Base-by-base conservation (phyloP, 2,797 vertebrate species). In the Allobates femoralis region DNA sequence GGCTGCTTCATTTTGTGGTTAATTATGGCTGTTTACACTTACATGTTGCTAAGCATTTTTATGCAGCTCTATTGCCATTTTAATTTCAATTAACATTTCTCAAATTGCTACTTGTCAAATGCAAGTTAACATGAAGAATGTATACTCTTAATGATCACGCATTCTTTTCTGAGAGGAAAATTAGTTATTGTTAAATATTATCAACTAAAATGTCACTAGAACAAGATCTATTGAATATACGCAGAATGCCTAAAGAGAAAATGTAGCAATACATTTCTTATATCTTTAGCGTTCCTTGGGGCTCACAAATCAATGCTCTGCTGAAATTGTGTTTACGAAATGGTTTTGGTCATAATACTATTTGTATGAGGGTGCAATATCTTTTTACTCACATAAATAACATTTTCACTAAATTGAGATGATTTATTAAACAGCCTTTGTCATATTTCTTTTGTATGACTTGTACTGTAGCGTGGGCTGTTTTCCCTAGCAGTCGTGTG, bases 81-180 rank as follows among this genome's bases (percentile, higher is more conserved):
- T 67, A 67, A 69, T 53, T 76, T 55, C 74, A 84, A 84, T 78
- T 78, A 78, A 85, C 60, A 85, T 85, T 78, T 85, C 75, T 78
- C 74, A 78, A 78, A 78, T 79, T 78, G 41, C 12, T 67, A 85
- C 62, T 15, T 78, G 60, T 55, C 50, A 69, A 69, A 85, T 55
- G 7, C 8, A 32, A 67, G 74, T 67, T 41, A 67, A 55, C 30
- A 78, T 56, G 16, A 51, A 69, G 32, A 53, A 53, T 85, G 41
- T 77, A 53, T 77, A 41, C 53, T 15, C 83, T 37, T 77, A 84
- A 67, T 78, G 30, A 85, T 53, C 46, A 78, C 23, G 14, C 62
- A 26, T 53, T 66, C 60, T 37, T 46, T 51, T 81, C 46, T 50
- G 32, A 64, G 67, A 81, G 26, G 55, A 23, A 83, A 83, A 73